These are phyloP conservation scores for Paramormyrops kingsleyae DNA, from an alignment of 2,113 vertebrate genomes.

Conservation along the genomic window DNA sequence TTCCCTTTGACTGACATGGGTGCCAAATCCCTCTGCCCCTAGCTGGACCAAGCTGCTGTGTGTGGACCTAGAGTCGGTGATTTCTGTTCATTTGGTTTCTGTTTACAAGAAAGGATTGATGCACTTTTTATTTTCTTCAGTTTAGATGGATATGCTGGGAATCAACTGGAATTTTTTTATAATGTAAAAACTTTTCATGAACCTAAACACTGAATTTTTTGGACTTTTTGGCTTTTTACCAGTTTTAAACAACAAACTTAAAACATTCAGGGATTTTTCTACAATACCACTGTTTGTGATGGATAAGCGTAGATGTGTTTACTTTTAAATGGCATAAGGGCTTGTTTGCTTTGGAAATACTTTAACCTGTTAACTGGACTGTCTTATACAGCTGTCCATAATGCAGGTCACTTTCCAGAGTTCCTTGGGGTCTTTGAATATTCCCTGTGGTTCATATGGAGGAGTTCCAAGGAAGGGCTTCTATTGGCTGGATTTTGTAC, in stretches of 20 bases:
- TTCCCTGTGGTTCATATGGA: background rate
- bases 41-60: background rate
- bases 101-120: slow-evolving; percentile 68
- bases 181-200: background rate
- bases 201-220: background rate
- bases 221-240: background rate
- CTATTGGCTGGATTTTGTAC: background rate
- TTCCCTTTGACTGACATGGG: background rate
- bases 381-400: background rate
- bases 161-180: slow-evolving; percentile 4
- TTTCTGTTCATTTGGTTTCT: slow-evolving; percentile 32
- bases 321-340: background rate
- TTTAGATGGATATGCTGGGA: slow-evolving; percentile 12
- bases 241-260: background rate
- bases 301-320: background rate
- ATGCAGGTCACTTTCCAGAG: slow-evolving; percentile 1
- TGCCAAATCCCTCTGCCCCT: background rate
- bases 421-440: background rate
- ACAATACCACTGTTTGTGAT: background rate
- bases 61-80: background rate
- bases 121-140: slow-evolving; percentile 55
- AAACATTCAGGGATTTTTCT: slow-evolving; percentile 19
- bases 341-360: background rate
- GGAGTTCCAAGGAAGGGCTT: background rate
- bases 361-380: background rate